These are phyloP conservation scores for Druon quercuslanigerum DNA, from an alignment of 1,140 invertebrate genomes.

Conservation along the genomic window DNA sequence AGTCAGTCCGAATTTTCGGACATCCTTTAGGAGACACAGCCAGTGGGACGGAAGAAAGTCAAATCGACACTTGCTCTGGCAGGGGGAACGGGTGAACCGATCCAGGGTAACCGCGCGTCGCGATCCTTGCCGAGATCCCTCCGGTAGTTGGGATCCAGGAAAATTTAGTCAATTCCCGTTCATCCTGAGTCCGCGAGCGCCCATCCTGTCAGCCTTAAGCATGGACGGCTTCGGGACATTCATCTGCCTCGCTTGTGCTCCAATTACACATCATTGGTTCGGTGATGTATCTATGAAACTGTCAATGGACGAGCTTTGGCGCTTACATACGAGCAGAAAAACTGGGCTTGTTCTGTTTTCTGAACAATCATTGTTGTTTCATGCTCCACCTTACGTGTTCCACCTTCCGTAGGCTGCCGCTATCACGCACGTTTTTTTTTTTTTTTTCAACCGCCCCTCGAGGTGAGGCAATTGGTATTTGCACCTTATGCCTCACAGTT, in stretches of 20 bases:
- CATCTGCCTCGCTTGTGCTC: conserved; percentile 47
- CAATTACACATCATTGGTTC: conserved; percentile 46
- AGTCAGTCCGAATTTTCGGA: conserved; percentile 55
- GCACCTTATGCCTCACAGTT: conserved; percentile 65
- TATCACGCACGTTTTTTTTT: conserved; percentile 60
- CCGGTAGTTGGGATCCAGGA: conserved; percentile 50
- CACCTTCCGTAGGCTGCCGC: conserved; percentile 66
- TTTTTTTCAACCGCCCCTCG: conserved; percentile 60
- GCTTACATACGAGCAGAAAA: conserved; percentile 60
- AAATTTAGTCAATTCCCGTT: conserved; percentile 68
- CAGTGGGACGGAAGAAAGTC: conserved; percentile 39
- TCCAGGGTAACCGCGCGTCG: conserved; percentile 50
- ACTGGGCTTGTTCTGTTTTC: conserved; percentile 71
- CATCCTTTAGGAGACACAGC: conserved; percentile 49
- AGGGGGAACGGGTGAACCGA: conserved; percentile 3
- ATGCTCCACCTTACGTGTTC: conserved; percentile 58
- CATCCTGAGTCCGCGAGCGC: conserved; percentile 52
- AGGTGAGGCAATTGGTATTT: conserved; percentile 43
- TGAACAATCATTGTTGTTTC: conserved; percentile 64
- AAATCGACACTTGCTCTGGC: conserved; percentile 36
- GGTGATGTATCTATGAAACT: conserved; percentile 56
- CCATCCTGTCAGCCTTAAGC: conserved; percentile 42
- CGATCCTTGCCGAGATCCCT: conserved; percentile 51
- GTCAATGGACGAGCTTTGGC: conserved; percentile 64
- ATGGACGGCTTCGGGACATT: conserved; percentile 43